Evolutionary conservation across 2,888 invertebrate species (phyloP).

Genomic region (Platycheirus albimanus): DNA sequence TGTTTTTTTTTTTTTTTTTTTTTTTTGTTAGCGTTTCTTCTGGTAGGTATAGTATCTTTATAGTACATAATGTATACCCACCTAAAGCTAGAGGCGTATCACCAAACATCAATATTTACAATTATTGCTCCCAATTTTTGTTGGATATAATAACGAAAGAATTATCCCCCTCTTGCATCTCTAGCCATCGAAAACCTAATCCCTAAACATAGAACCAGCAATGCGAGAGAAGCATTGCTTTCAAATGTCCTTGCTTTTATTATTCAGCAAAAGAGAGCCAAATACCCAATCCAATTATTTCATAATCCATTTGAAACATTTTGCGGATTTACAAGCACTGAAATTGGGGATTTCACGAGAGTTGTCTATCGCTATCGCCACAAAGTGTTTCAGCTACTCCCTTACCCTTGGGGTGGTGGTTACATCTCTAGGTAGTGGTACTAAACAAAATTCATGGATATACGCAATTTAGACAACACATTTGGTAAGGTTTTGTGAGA

Average conservation of each 20-base stretch:
- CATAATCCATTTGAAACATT: conserved; percentile 73
- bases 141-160: conserved; percentile 47
- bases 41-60: too few relatives aligned
- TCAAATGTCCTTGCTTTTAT: conserved; percentile 14
- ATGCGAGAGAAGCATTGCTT: background rate
- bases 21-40: background rate
- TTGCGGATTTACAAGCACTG: conserved; percentile 70
- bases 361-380: conserved; percentile 55
- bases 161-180: conserved; percentile 19
- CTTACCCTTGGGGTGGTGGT: background rate
- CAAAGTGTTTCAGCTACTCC: conserved; percentile 19
- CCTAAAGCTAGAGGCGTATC: conserved; percentile 21
- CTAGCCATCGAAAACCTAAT: conserved; percentile 15
- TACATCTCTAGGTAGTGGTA: conserved; percentile 39
- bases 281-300: conserved; percentile 71
- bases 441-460: conserved; percentile 20
- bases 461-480: conserved; percentile 9
- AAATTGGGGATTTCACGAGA: conserved; percentile 64
- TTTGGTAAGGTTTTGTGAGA: background rate
- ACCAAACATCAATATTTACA: conserved; percentile 68
- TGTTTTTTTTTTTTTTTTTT: conserved; percentile 19
- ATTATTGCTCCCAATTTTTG: conserved; percentile 57
- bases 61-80: too few relatives aligned
- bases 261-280: conserved; percentile 49
- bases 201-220: conserved; percentile 31